A percentile compares a stretch with the other conserved stretches of the same genome.
These are phyloP conservation scores for Poeciliopsis turrubarensis DNA, from an alignment of 2,113 vertebrate species.

Conservation along the genomic window DNA sequence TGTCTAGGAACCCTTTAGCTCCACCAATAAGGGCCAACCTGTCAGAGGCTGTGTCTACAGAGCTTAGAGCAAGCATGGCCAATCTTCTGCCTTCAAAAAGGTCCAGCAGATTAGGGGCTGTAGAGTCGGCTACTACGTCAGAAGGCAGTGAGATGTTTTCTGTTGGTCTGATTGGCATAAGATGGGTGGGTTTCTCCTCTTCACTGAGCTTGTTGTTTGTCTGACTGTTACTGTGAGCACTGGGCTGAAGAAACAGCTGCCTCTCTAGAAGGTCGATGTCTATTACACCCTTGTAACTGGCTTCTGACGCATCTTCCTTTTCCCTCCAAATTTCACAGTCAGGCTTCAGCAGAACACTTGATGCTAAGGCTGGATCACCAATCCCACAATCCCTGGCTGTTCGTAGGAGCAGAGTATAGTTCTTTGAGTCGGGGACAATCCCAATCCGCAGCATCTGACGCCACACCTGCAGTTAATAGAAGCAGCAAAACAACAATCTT, in stretches of 20 bases:
- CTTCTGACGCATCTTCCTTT: not conserved
- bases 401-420: slow-evolving; percentile 88
- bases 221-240: not conserved
- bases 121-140: not conserved
- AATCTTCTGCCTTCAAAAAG: slow-evolving; percentile 41
- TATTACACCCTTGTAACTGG: not conserved
- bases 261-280: slow-evolving; percentile 82
- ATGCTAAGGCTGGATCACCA: slow-evolving; percentile 79
- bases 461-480: slow-evolving; percentile 85
- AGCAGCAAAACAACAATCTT: not conserved
- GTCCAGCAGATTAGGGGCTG: slow-evolving; percentile 85
- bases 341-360: slow-evolving; percentile 77
- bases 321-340: not conserved
- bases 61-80: slow-evolving; percentile 81
- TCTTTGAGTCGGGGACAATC: slow-evolving; percentile 79
- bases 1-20: slow-evolving; percentile 85
- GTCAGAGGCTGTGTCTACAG: slow-evolving; percentile 68
- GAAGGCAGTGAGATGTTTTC: not conserved
- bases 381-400: slow-evolving; percentile 89
- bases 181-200: slow-evolving; percentile 1
- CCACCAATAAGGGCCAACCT: slow-evolving; percentile 89
- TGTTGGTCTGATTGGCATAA: slow-evolving; percentile 34
- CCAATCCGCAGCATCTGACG: slow-evolving; percentile 88
- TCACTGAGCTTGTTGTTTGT: not conserved
- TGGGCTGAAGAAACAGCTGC: slow-evolving; percentile 74